Evolutionary conservation across 2,888 invertebrate genomes (phyloP).

Genomic region (Embidobia sp.): DNA sequence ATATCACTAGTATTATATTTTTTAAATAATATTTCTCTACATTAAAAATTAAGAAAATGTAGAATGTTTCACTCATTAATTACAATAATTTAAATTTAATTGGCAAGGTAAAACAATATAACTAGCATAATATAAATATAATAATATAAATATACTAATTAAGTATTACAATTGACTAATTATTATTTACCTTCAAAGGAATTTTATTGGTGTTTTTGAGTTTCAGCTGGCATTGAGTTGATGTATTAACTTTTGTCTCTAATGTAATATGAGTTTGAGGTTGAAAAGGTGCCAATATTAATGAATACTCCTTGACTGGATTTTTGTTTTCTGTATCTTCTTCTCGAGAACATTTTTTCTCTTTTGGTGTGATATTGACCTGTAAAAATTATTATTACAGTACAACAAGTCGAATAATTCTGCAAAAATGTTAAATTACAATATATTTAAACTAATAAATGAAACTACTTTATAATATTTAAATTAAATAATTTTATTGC

Average conservation of each 20-base stretch:
- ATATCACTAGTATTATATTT: no score
- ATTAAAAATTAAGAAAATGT: no score
- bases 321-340: constrained; percentile 5
- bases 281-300: constrained; percentile 76
- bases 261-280: constrained; percentile 72
- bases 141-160: no score
- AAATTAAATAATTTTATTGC: no score
- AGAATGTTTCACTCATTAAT: no score
- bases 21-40: no score
- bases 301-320: constrained; percentile 39
- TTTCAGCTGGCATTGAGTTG: constrained; percentile 66
- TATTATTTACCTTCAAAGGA: constrained; percentile 20
- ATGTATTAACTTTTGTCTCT: constrained; percentile 69
- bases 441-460: not conserved
- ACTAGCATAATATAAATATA: no score
- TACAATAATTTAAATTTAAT: no score
- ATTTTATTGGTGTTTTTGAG: constrained; percentile 70
- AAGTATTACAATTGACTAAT: no score
- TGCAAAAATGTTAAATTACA: not conserved
- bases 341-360: constrained; percentile 51
- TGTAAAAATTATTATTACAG: constrained; percentile 9
- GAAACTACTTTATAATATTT: no score
- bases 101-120: no score
- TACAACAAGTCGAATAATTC: no score
- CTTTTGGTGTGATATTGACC: constrained; percentile 65